These are phyloP conservation scores for Dusona sp. DNA, from an alignment of 2,888 invertebrate species.

Conservation along the genomic window DNA sequence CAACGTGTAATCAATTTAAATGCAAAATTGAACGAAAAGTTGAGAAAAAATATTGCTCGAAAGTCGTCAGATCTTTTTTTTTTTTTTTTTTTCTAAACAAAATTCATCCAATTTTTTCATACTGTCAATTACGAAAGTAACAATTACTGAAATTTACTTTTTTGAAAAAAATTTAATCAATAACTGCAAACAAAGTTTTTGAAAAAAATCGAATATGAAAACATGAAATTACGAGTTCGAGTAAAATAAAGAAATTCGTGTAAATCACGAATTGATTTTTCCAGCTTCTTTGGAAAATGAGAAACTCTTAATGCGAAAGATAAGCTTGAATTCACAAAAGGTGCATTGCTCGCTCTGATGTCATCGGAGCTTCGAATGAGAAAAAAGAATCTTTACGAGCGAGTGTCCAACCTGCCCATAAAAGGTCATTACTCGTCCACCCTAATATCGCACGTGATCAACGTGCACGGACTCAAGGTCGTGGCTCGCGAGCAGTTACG, in stretches of 20 bases:
- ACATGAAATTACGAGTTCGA: background rate
- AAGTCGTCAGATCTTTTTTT: background rate
- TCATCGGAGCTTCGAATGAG: constrained; percentile 68
- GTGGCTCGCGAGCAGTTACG: constrained; percentile 52
- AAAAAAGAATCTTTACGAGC: constrained; percentile 64
- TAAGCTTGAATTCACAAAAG: constrained; percentile 69
- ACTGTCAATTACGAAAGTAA: background rate
- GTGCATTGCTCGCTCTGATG: constrained; percentile 65
- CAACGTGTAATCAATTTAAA: background rate
- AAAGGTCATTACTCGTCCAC: constrained; percentile 71
- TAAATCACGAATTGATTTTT: constrained; percentile 66
- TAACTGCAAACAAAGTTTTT: background rate
- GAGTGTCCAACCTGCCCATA: constrained; percentile 68
- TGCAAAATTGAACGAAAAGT: background rate
- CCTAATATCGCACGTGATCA: constrained; percentile 69
- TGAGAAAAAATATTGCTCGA: background rate
- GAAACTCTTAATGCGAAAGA: constrained; percentile 59
- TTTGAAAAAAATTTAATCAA: background rate
- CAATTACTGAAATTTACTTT: background rate
- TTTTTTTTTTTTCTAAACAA: background rate
- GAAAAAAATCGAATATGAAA: constrained; percentile 11
- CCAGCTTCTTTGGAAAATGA: constrained; percentile 69
- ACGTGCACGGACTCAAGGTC: constrained; percentile 69
- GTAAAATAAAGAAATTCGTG: constrained; percentile 22
- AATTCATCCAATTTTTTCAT: background rate